Evolutionary conservation across 1,140 invertebrate species (phyloP).

Genomic region (Pogonomyrmex californicus): DNA sequence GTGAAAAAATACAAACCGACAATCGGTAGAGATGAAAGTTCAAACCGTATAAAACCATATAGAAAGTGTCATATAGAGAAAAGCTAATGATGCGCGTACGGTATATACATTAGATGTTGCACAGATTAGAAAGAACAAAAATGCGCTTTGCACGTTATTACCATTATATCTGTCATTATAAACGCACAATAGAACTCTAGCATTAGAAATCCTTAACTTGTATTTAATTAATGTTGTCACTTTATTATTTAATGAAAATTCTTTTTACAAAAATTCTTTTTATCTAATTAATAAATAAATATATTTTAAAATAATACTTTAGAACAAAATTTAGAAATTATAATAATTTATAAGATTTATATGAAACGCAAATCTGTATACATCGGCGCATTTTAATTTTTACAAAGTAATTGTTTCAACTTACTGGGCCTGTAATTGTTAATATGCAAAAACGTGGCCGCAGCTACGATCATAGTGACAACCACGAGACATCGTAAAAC

Average conservation of each 20-base stretch:
- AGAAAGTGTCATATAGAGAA: constrained; percentile 45
- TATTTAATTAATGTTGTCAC: not conserved
- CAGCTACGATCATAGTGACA: constrained; percentile 80
- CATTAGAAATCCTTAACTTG: not conserved
- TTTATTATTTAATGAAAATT: not conserved
- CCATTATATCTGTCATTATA: not conserved
- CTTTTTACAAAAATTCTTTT: not conserved
- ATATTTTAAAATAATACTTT: not conserved
- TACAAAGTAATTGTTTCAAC: constrained; percentile 63
- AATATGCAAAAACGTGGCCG: constrained; percentile 84
- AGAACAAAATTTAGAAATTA: not conserved
- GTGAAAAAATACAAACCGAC: not conserved
- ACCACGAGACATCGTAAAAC: constrained; percentile 79
- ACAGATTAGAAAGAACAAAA: constrained; percentile 23
- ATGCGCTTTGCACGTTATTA: not conserved
- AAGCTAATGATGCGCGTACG: constrained; percentile 29
- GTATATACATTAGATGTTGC: not conserved
- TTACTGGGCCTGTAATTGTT: constrained; percentile 85
- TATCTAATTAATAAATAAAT: not conserved
- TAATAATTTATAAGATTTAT: not conserved
- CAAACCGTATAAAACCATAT: constrained; percentile 34
- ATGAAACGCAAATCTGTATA: not conserved
- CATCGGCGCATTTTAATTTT: not conserved
- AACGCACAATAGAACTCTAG: not conserved
- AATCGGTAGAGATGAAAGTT: constrained; percentile 37